Percentiles rank a stretch among this genome's conserved stretches.
Evolutionary conservation across 2,113 vertebrate species (phyloP).

Genomic region (Ochotona princeps): DNA sequence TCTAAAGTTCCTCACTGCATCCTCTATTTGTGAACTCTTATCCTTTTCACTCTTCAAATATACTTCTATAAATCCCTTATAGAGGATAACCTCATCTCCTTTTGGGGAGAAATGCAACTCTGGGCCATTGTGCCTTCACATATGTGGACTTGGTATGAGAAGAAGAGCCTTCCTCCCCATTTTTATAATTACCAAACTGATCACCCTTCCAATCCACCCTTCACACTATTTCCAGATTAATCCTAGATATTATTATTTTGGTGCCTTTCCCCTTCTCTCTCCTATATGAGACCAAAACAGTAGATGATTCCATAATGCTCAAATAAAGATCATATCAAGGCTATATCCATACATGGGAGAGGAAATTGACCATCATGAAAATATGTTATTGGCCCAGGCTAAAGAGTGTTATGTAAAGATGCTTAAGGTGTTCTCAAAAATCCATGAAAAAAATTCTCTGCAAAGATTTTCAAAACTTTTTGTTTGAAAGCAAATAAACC

Average conservation of each 20-base stretch:
- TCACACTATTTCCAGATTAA: not conserved
- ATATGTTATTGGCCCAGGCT: not conserved
- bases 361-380: not conserved
- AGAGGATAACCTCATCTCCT: not conserved
- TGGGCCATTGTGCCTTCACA: not conserved
- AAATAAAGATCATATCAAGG: constrained; percentile 10
- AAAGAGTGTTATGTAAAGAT: not conserved
- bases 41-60: not conserved
- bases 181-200: not conserved
- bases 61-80: not conserved
- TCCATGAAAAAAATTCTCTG: no score
- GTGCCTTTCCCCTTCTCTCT: not conserved
- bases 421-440: not conserved
- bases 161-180: not conserved
- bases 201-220: not conserved
- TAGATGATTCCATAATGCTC: not conserved
- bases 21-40: not conserved
- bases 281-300: not conserved
- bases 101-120: not conserved
- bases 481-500: not conserved
- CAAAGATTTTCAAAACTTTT: no score
- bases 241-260: not conserved
- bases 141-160: not conserved
- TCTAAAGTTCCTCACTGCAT: not conserved
- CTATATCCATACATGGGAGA: not conserved